A percentile compares a stretch with the other conserved stretches of the same genome.
phyloP scores from a whole-genome alignment of 2,888 invertebrate genomes.

The Noctua pronuba region DNA sequence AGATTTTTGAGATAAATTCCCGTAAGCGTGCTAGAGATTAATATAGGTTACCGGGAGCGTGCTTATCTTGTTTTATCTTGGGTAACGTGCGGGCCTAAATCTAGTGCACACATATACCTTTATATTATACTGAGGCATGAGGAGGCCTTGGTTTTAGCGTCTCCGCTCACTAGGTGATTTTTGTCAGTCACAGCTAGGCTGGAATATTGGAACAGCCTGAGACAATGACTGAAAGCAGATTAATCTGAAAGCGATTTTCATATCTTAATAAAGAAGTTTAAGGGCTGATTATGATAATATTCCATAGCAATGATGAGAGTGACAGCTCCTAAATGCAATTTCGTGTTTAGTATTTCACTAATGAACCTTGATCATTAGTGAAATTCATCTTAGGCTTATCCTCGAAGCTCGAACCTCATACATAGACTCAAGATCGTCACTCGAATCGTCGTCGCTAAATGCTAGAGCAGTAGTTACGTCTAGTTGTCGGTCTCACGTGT shows the following conservation, averaged over 20 bases:
- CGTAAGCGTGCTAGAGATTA: conserved; percentile 21
- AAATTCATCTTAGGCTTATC: too few species aligned
- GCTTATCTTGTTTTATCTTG: conserved; percentile 39
- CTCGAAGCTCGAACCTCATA: not conserved
- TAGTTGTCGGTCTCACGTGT: not conserved
- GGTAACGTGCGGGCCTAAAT: conserved; percentile 14
- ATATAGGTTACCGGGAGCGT: conserved; percentile 36
- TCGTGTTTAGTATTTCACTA: too few species aligned
- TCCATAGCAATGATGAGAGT: not conserved
- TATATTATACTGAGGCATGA: not conserved
- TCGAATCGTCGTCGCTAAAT: too few species aligned
- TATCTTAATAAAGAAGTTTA: not conserved
- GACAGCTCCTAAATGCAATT: not conserved
- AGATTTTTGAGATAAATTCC: conserved; percentile 39
- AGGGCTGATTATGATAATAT: not conserved
- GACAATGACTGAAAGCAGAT: not conserved
- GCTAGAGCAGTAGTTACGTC: not conserved
- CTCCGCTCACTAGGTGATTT: not conserved
- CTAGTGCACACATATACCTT: not conserved
- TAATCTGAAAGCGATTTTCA: not conserved
- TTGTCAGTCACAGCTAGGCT: not conserved
- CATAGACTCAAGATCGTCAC: not conserved
- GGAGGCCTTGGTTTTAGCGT: not conserved
- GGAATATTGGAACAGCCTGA: not conserved
- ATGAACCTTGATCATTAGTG: too few species aligned